These are phyloP conservation scores for Drosophila cardini DNA, from an alignment of 1,140 invertebrate species.

Conservation along the genomic window DNA sequence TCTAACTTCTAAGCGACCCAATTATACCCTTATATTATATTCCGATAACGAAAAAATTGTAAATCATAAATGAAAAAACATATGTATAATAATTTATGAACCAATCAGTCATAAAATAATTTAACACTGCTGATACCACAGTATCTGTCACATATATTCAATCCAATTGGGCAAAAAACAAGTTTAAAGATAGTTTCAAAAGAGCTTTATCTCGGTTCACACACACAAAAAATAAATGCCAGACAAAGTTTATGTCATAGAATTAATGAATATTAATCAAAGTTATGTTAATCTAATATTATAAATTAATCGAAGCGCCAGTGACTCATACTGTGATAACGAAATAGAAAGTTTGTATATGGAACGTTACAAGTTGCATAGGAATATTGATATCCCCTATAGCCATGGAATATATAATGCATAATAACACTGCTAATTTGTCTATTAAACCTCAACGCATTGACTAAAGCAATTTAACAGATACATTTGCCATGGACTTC, in stretches of 20 bases:
- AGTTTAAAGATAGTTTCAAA: constrained; percentile 21
- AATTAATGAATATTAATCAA: background rate
- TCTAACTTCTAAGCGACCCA: background rate
- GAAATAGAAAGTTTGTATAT: background rate
- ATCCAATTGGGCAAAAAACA: constrained; percentile 1
- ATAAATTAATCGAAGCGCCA: background rate
- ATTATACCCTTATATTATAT: constrained; percentile 26
- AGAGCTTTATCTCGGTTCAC: background rate
- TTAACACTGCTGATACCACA: constrained; percentile 10
- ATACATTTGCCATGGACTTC: constrained; percentile 59
- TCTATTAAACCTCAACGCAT: constrained; percentile 64
- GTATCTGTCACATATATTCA: constrained; percentile 5
- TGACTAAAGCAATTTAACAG: constrained; percentile 73
- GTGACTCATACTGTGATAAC: constrained; percentile 2
- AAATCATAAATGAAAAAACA: constrained; percentile 1
- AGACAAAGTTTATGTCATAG: background rate
- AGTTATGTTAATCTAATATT: constrained; percentile 19
- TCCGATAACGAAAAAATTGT: background rate
- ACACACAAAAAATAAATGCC: background rate
- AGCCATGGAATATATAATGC: constrained; percentile 36
- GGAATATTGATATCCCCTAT: constrained; percentile 19
- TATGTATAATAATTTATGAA: constrained; percentile 5
- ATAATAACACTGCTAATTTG: constrained; percentile 65
- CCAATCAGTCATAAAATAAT: constrained; percentile 8
- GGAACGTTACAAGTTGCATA: constrained; percentile 3